Evolutionary conservation across 2,113 vertebrate species (phyloP).

Genomic region (Progne subis): DNA sequence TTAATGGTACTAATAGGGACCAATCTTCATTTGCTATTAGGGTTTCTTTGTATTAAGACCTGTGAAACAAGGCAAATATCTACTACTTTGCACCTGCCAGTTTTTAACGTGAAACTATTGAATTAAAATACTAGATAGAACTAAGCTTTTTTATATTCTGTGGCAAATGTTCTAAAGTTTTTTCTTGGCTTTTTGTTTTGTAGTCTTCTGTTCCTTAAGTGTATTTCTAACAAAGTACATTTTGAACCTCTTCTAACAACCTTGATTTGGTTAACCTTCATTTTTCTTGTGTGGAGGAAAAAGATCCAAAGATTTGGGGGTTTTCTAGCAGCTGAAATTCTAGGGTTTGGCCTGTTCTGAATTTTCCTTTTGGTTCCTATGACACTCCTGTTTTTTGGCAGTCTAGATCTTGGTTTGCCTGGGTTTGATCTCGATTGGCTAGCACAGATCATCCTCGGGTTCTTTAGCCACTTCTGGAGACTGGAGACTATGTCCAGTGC

Average conservation of each 20-base stretch:
- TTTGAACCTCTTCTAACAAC: conserved; percentile 84
- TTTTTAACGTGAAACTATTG: not conserved
- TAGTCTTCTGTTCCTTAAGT: conserved; percentile 64
- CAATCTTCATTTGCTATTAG: not conserved
- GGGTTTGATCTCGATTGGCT: conserved; percentile 87
- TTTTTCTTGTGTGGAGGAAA: conserved; percentile 83
- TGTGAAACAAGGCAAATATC: not conserved
- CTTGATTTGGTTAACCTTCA: conserved; percentile 81
- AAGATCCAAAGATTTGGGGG: conserved; percentile 72
- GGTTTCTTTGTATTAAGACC: not conserved
- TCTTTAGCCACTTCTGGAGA: conserved; percentile 77
- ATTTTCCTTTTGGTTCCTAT: conserved; percentile 94
- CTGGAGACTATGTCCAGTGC: conserved; percentile 75
- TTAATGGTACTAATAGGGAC: not conserved
- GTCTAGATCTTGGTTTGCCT: conserved; percentile 93
- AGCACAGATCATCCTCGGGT: conserved; percentile 96
- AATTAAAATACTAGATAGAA: not conserved
- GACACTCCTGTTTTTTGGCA: conserved; percentile 90
- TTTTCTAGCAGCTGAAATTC: conserved; percentile 74
- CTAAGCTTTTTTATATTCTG: conserved; percentile 15
- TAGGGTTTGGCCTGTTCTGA: conserved; percentile 88
- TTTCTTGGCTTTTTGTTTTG: conserved; percentile 55
- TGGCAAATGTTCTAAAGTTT: conserved; percentile 49
- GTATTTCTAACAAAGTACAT: conserved; percentile 78
- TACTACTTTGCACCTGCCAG: not conserved